Conservation (phyloP, 2,797 vertebrate genomes). For the Hafferia zeledoni region DNA sequence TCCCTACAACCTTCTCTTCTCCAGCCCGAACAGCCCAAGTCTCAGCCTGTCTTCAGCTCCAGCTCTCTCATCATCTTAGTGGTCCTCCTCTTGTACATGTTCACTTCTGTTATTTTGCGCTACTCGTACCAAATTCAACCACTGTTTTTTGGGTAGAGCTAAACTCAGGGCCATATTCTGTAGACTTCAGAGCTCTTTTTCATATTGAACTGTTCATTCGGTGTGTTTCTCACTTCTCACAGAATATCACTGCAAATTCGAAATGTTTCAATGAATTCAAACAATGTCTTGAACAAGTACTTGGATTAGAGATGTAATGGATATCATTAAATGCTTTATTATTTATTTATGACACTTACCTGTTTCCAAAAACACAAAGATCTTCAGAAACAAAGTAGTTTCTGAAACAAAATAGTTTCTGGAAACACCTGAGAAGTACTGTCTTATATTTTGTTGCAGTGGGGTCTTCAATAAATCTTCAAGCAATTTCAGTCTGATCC, state of each 20-base stretch:
- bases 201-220: neutral
- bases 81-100: neutral
- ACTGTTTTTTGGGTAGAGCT: neutral
- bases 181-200: neutral
- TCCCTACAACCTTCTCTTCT: neutral
- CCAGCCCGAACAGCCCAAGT: neutral
- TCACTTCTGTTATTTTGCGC: neutral
- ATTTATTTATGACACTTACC: neutral
- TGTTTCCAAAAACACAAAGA: neutral
- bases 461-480: neutral
- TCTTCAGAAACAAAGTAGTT: neutral
- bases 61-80: neutral
- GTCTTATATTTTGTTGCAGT: neutral
- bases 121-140: neutral
- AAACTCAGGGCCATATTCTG: neutral
- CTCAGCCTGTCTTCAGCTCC: neutral
- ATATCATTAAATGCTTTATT: neutral
- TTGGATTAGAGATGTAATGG: neutral
- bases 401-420: neutral
- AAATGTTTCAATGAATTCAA: neutral
- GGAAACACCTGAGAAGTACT: neutral
- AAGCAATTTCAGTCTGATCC: neutral
- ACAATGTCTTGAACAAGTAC: neutral
- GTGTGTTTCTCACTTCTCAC: neutral
- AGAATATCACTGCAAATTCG: neutral